Evolutionary conservation across 1,140 invertebrate genomes (phyloP).

Genomic region (Euwallacea fornicatus): DNA sequence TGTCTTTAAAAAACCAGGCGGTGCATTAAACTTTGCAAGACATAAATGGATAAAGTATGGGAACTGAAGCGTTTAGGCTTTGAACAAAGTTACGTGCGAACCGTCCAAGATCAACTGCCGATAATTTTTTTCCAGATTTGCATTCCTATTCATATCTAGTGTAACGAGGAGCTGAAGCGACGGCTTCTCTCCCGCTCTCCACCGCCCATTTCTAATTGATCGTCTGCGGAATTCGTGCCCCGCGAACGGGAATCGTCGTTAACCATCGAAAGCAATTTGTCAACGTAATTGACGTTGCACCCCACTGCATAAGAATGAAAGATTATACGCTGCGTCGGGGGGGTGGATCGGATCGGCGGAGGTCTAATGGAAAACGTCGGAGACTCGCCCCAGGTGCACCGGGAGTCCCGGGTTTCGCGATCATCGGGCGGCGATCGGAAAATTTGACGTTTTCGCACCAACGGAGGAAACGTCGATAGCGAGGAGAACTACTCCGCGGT

Average conservation of each 20-base stretch:
- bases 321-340: neutral
- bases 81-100: conserved; percentile 12
- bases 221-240: too few relatives aligned
- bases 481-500: too few relatives aligned
- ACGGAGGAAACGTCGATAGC: too few relatives aligned
- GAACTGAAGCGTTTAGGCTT: conserved; percentile 13
- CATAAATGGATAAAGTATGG: conserved; percentile 17
- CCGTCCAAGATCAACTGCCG: neutral
- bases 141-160: neutral
- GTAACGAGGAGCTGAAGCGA: too few relatives aligned
- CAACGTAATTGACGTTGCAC: neutral
- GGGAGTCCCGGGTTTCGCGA: too few relatives aligned
- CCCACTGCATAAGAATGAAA: neutral
- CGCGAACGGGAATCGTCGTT: neutral
- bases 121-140: conserved; percentile 10
- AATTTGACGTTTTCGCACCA: too few relatives aligned
- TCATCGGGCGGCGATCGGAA: too few relatives aligned
- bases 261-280: neutral
- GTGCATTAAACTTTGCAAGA: conserved; percentile 15
- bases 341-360: too few relatives aligned
- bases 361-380: too few relatives aligned
- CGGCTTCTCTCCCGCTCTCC: too few relatives aligned
- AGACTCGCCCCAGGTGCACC: too few relatives aligned
- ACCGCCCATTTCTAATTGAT: too few relatives aligned
- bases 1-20: neutral